Evolutionary conservation across 2,797 vertebrate genomes (phyloP).

Genomic region (Melanogrammus aeglefinus): DNA sequence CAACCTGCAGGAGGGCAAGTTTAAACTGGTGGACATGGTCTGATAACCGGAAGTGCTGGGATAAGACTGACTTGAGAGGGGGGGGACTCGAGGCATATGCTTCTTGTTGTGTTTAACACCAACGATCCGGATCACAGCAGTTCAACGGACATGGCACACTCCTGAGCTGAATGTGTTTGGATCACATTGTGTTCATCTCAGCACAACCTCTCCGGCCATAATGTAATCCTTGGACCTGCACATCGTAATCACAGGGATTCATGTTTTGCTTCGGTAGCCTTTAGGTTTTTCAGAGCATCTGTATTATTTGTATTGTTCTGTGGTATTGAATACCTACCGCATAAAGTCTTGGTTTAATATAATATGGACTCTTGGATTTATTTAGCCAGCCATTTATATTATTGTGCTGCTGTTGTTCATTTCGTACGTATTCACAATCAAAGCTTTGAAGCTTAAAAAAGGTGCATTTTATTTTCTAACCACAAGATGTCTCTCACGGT

Average conservation of each 20-base stretch:
- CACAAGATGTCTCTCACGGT: constrained; percentile 16
- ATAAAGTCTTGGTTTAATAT: not conserved
- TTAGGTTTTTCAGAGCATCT: not conserved
- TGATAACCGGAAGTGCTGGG: constrained; percentile 44
- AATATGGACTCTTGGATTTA: not conserved
- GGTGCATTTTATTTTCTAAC: constrained; percentile 11
- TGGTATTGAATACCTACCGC: not conserved
- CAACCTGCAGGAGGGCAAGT: constrained; percentile 79
- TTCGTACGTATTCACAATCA: not conserved
- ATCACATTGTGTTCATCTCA: not conserved
- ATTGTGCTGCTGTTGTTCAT: not conserved
- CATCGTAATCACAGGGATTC: not conserved
- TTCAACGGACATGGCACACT: no score
- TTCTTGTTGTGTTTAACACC: no score
- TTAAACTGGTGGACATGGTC: constrained; percentile 85
- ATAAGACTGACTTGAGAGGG: not conserved
- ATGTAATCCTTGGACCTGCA: no score
- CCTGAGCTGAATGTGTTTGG: no score
- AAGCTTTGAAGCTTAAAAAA: not conserved
- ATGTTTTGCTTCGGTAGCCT: not conserved
- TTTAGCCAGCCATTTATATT: not conserved
- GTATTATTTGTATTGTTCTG: not conserved
- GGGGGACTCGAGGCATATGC: not conserved
- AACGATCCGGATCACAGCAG: no score
- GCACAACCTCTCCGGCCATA: no score